Conservation (phyloP, 1,140 invertebrate genomes). For the Coenobita brevimanus region DNA sequence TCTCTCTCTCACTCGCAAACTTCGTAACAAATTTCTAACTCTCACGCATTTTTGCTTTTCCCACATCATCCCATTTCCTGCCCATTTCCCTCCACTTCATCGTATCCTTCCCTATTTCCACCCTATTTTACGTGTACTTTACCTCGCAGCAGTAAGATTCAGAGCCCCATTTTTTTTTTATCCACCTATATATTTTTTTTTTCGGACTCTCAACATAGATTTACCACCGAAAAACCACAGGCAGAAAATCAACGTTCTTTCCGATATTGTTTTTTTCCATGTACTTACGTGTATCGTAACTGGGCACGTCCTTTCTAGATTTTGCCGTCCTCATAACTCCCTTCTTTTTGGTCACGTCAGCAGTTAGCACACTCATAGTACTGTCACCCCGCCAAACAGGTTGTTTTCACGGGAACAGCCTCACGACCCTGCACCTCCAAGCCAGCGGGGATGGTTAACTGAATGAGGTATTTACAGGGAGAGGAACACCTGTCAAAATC, state of each 20-base stretch:
- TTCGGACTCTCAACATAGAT: background rate
- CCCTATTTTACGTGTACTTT: no score
- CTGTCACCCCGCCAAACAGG: conserved; percentile 16
- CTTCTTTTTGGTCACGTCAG: conserved; percentile 44
- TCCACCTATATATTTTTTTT: no score
- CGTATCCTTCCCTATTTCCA: no score
- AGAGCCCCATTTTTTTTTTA: no score
- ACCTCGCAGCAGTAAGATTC: no score
- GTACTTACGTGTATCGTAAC: conserved; percentile 46
- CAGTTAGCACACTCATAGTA: conserved; percentile 60
- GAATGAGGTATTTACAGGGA: conserved; percentile 56
- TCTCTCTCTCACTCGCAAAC: no score
- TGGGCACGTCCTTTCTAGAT: conserved; percentile 43
- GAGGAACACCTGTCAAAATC: conserved; percentile 49
- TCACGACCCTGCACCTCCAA: conserved; percentile 8
- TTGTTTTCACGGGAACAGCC: conserved; percentile 12
- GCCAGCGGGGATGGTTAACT: conserved; percentile 38
- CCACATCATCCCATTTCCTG: no score
- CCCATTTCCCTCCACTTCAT: no score
- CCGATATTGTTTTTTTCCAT: no score
- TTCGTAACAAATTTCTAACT: no score
- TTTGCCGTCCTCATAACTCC: conserved; percentile 52
- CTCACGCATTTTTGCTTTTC: no score
- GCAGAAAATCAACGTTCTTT: background rate
- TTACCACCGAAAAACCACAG: background rate